Evolutionary conservation across 2,113 vertebrate species (phyloP).

Genomic region (Propithecus coquereli): DNA sequence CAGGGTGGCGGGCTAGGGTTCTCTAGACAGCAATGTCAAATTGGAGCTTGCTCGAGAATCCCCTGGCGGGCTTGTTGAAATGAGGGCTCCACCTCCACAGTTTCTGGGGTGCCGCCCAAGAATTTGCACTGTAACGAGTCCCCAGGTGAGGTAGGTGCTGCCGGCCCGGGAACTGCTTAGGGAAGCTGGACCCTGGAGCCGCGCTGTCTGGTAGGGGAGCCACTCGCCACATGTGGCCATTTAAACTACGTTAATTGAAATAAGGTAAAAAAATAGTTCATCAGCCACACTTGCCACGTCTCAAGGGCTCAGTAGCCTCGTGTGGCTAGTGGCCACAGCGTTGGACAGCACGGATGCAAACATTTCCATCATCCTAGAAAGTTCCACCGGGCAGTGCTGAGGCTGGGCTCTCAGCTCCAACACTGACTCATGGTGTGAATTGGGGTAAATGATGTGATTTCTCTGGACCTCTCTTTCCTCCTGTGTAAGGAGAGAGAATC

Average conservation of each 20-base stretch:
- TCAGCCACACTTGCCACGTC: rapidly evolving
- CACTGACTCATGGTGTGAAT: not conserved
- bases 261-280: not conserved
- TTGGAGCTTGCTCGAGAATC: not conserved
- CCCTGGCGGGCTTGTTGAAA: not conserved
- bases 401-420: not conserved
- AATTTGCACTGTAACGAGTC: not conserved
- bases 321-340: rapidly evolving
- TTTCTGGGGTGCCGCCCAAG: not conserved
- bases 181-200: not conserved
- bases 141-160: not conserved
- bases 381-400: not conserved
- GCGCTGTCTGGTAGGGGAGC: rapidly evolving
- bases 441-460: not conserved
- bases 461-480: not conserved
- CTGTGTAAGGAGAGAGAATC: not conserved
- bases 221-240: too few relatives aligned
- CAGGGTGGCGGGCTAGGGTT: not conserved
- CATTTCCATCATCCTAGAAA: rapidly evolving
- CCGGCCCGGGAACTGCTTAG: not conserved
- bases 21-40: not conserved
- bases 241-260: not conserved
- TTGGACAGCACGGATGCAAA: too few relatives aligned
- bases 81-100: not conserved
- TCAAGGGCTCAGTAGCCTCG: not conserved